Evolutionary conservation across 1,140 invertebrate species (phyloP).

Genomic region (Drosophila orosa): DNA sequence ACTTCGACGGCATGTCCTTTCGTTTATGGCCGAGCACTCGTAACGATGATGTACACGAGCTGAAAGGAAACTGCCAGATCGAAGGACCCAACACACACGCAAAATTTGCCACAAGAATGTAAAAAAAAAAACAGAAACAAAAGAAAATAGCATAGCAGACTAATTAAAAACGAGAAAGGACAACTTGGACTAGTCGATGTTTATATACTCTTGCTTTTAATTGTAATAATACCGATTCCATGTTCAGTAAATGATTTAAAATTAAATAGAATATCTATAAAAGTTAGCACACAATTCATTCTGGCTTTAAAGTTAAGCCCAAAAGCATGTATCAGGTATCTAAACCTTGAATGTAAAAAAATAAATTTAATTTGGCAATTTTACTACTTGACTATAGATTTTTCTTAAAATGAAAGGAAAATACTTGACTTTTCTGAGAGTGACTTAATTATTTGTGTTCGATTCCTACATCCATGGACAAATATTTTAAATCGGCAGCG

Average conservation of each 20-base stretch:
- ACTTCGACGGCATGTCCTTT: conserved; percentile 40
- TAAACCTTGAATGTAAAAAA: too few relatives aligned
- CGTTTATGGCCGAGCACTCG: conserved; percentile 18
- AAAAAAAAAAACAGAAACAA: conserved; percentile 4
- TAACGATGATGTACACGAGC: conserved; percentile 10
- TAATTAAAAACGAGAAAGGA: conserved; percentile 6
- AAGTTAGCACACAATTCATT: too few relatives aligned
- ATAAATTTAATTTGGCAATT: too few relatives aligned
- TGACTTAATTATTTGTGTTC: not conserved
- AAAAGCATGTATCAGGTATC: too few relatives aligned
- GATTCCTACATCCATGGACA: not conserved
- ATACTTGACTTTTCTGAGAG: not conserved
- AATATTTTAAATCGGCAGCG: not conserved
- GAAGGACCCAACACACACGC: conserved; percentile 4
- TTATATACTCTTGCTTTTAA: not conserved
- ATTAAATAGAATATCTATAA: too few relatives aligned
- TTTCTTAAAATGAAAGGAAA: not conserved
- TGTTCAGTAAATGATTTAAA: too few relatives aligned
- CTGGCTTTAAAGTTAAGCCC: too few relatives aligned
- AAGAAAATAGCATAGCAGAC: not conserved
- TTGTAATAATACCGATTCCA: too few relatives aligned
- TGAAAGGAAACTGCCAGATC: conserved; percentile 3
- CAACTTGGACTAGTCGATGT: not conserved
- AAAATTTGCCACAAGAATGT: not conserved
- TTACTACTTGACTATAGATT: too few relatives aligned